phyloP scores from a whole-genome alignment of 1,140 invertebrate species.

The Stegodyphus mimosarum region DNA sequence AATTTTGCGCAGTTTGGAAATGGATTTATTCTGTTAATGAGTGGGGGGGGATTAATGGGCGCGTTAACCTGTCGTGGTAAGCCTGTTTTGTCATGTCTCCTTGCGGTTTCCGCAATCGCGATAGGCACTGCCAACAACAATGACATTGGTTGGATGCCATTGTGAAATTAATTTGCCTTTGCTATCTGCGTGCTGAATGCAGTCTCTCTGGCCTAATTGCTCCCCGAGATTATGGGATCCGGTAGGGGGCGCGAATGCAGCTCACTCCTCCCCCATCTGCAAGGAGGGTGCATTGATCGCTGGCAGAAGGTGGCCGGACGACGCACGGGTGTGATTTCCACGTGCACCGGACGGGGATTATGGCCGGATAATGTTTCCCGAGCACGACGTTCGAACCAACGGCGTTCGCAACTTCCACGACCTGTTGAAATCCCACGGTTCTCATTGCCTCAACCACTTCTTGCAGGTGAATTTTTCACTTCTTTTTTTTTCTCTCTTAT shows the following conservation, averaged over 20 bases:
- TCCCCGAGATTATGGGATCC: neutral
- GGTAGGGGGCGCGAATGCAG: constrained; percentile 38
- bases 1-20: too few relatives aligned
- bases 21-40: too few relatives aligned
- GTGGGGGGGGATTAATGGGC: too few relatives aligned
- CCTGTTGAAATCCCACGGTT: constrained; percentile 49
- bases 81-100: too few relatives aligned
- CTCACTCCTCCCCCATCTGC: neutral
- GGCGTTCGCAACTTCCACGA: constrained; percentile 47
- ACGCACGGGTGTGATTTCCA: neutral
- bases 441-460: constrained; percentile 50
- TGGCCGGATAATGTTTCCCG: constrained; percentile 59
- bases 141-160: too few relatives aligned
- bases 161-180: too few relatives aligned
- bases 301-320: neutral
- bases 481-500: neutral
- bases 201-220: neutral
- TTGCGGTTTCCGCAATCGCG: too few relatives aligned
- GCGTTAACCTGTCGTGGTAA: too few relatives aligned
- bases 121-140: too few relatives aligned
- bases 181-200: too few relatives aligned
- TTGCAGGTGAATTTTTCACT: constrained; percentile 14
- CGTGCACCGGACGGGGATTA: constrained; percentile 4
- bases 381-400: constrained; percentile 49
- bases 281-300: neutral